Evolutionary conservation across 2,888 invertebrate genomes (phyloP), one percentile per base, ranked within the genome.

Genomic region (Augochlorella aurata): DNA sequence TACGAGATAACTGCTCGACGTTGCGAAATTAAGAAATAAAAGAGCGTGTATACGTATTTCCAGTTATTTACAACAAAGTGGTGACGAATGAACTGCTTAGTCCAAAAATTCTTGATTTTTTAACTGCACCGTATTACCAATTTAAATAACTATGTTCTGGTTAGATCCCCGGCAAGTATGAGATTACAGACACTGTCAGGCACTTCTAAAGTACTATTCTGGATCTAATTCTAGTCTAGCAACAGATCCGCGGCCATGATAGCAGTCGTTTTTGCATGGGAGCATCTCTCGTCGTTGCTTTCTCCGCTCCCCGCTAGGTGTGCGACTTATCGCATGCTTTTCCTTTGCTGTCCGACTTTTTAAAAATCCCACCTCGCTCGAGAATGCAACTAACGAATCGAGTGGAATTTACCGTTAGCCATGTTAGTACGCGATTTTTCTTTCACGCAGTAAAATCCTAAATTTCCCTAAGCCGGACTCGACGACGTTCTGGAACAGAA

Each of bases 351-450:
- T 72, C 52, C 77, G 77, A 77, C 82, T 82, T 82, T 82, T 82
- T 70, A 65, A 74, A 82, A 82, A 82, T 82, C 63, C 76, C 68
- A 70, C 77, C 82, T 81, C 47, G 65, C 72, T 58, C 50, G 76
- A 81, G 82, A 81, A 73, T 81, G 77, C 82, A 82, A 58, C 65
- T 77, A 77, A 77, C 82, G 66, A 81, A 82, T 73, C 66, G 69
- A 66, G 73, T 45, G 45, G 65, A 47, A 67, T 81, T 67, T 73
- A 82, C 82, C 82, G 82, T 82, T 82, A 82, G 29, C 14, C 18
- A 47, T 54, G 38, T 66, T 54, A 44, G 50, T 50, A n/a, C 52
- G 12, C 45, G 45, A 63, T 72, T 73, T 81, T 81, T 73, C 44
- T 81, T 75, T 69, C 21, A 7, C 38, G 21, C 49, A 65, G 44